Base-by-base conservation (phyloP, 1,140 invertebrate genomes). In the Phocides pigmalion region DNA sequence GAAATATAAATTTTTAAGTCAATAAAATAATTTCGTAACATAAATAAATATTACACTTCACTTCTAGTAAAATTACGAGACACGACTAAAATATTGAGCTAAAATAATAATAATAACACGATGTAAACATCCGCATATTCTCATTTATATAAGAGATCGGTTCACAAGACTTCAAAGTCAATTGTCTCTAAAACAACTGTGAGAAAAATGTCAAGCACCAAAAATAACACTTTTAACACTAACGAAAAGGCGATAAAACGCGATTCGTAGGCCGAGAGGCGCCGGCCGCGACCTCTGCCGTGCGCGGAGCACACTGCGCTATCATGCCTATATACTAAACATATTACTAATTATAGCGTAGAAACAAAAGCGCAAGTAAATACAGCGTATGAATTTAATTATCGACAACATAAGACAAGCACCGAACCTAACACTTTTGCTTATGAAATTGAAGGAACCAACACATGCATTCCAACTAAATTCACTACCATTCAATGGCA, bases 131-230 rank as follows among this genome's bases (percentile, higher is more conserved):
- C 9, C 15, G 28, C 3, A 17, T 19, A 51, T 54, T 41, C 35
- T 11, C 16, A n/a, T 28, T 14, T 49, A 12, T 25, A 49, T 4
- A n/a, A n/a, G 20, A 25, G 17, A 49, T 19, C 17, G 46, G 20
- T 50, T 32, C 14, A 9, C 16, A 22, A 47, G 4, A 22, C 44
- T 4, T n/a, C n/a, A n/a, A n/a, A n/a, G 19, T 22, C 19, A 14
- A 49, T n/a, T 20, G 22, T 15, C 19, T 49, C 14, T 11, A 28
- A 28, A 20, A 20, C 8, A 22, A 42, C 51, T 41, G 17, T 41
- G 9, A 51, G 15, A 56, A 16, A 16, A 39, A 25, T 20, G 51
- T 25, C 14, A 56, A 56, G 51, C 51, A 56, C 51, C 51, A 56
- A 56, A 50, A 20, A 53, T 42, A 56, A 56, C 51, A 56, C 50